Percentiles rank a stretch among this genome's conserved stretches.
phyloP scores from a whole-genome alignment of 2,888 invertebrate genomes.

The Cerastis leucographa region DNA sequence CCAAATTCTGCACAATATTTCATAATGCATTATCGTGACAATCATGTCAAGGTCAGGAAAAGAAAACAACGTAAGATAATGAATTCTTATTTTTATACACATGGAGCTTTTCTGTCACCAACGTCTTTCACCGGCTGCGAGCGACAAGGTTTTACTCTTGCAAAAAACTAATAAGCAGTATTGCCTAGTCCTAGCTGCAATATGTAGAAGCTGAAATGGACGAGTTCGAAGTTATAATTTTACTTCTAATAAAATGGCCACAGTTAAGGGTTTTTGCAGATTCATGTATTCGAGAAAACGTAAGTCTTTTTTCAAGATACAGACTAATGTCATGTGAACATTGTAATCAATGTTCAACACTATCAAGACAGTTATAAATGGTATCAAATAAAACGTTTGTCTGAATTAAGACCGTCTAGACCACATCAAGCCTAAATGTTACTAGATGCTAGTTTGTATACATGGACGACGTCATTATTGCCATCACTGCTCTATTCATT shows the following conservation, averaged over 20 bases:
- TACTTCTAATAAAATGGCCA: background rate
- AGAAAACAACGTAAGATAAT: background rate
- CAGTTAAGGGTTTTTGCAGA: background rate
- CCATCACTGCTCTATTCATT: constrained; percentile 6
- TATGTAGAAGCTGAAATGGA: background rate
- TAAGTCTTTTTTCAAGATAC: background rate
- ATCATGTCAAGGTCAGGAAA: background rate
- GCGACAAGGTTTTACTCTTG: constrained; percentile 3
- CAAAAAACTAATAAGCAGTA: constrained; percentile 14
- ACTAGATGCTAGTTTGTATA: constrained; percentile 6
- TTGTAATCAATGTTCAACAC: background rate
- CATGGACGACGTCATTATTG: constrained; percentile 11
- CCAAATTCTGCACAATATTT: background rate
- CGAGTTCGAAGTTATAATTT: background rate
- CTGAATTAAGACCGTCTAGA: constrained; percentile 20
- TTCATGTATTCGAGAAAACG: background rate
- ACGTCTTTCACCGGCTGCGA: constrained; percentile 21
- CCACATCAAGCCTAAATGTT: constrained; percentile 3
- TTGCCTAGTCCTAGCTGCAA: background rate
- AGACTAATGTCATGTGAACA: no score
- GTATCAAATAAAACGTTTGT: background rate
- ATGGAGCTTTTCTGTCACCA: constrained; percentile 11
- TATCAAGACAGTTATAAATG: background rate
- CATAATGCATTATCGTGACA: background rate
- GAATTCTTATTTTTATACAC: constrained; percentile 12